Evolutionary conservation across 2,113 vertebrate species (phyloP).

Genomic region (Hemibagrus wyckioides): DNA sequence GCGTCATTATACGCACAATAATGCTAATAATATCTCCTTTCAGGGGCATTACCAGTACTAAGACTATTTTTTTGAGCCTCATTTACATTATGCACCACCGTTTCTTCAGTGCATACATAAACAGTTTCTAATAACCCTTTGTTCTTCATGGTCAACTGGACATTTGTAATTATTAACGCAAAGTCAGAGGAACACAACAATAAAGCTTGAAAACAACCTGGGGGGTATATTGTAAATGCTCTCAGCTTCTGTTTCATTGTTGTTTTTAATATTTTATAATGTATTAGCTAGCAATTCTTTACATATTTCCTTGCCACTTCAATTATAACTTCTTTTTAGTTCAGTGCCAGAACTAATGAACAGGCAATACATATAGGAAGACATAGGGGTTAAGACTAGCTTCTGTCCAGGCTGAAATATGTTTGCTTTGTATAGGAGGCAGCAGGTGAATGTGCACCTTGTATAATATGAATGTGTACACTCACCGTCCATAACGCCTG

Average conservation of each 20-base stretch:
- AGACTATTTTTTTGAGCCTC: neutral
- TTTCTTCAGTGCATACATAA: neutral
- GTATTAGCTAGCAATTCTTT: neutral
- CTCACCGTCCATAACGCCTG: too few relatives aligned
- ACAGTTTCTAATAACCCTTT: conserved; percentile 17
- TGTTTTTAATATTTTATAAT: neutral
- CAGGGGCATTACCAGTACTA: neutral
- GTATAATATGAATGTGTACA: neutral
- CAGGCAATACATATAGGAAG: neutral
- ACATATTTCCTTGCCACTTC: neutral
- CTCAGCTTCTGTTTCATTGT: neutral
- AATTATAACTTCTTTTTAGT: neutral
- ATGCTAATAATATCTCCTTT: neutral
- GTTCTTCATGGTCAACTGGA: conserved; percentile 22
- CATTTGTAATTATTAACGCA: conserved; percentile 41
- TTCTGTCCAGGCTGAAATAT: neutral
- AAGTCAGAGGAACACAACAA: neutral
- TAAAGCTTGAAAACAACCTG: neutral
- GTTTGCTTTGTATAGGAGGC: neutral
- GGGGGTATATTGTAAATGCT: neutral
- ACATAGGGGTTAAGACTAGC: neutral
- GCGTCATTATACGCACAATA: neutral
- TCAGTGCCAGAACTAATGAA: neutral
- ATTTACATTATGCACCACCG: neutral
- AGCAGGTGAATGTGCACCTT: neutral